These are phyloP conservation scores for Hyalella azteca DNA, from an alignment of 2,888 invertebrate species.

Conservation along the genomic window DNA sequence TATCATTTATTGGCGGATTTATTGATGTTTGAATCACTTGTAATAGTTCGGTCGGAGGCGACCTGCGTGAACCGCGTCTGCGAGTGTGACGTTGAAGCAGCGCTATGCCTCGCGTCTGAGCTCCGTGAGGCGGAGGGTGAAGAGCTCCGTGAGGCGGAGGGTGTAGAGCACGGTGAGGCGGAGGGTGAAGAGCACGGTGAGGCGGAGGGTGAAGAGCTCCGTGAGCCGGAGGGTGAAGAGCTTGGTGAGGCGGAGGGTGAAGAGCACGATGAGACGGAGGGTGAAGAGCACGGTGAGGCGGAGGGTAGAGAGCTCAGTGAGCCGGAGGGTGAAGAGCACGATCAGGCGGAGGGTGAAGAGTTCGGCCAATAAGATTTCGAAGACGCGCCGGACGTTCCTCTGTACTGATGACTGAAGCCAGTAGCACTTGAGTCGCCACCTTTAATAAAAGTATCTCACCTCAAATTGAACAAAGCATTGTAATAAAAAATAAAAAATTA, in stretches of 20 bases:
- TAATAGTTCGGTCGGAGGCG: constrained; percentile 51
- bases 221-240: background rate
- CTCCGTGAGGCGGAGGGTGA: constrained; percentile 15
- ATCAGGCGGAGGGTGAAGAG: background rate
- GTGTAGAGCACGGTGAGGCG: too few species aligned
- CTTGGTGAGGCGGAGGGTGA: too few species aligned
- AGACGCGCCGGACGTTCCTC: too few species aligned
- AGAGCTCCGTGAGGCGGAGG: background rate
- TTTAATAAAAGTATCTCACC: too few species aligned
- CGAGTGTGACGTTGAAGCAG: constrained; percentile 51
- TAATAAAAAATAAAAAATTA: too few species aligned
- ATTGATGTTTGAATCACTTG: background rate
- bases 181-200: constrained; percentile 39
- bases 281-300: background rate
- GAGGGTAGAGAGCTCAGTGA: too few species aligned
- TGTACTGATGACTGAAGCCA: too few species aligned
- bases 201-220: background rate
- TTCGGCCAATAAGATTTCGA: too few species aligned
- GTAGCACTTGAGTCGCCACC: too few species aligned
- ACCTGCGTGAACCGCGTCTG: constrained; percentile 53
- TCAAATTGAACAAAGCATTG: too few species aligned
- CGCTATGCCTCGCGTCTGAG: constrained; percentile 42
- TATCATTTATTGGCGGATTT: background rate
- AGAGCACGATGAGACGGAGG: constrained; percentile 22
- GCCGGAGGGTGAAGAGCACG: too few species aligned